phyloP scores from a whole-genome alignment of 2,888 invertebrate species.

The Emmelina monodactyla region DNA sequence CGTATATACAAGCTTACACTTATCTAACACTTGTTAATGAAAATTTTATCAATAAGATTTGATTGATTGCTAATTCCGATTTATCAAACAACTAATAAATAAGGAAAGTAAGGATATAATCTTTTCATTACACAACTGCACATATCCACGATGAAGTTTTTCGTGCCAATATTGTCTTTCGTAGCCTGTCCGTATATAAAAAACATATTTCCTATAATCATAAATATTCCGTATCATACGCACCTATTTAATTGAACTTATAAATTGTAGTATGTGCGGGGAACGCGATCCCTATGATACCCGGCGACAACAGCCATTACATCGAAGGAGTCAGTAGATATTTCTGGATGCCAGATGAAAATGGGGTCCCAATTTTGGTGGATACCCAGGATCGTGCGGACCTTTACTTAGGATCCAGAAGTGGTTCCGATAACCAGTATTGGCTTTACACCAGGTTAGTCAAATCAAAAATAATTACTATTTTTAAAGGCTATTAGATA shows the following conservation, averaged over 20 bases:
- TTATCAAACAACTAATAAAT: too few species aligned
- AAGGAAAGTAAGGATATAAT: too few species aligned
- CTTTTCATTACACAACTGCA: too few species aligned
- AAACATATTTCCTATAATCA: neutral
- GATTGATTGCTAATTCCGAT: too few species aligned
- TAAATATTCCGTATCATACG: neutral
- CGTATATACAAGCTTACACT: too few species aligned
- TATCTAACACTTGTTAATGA: too few species aligned
- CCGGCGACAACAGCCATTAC: conserved; percentile 50
- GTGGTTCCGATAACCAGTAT: conserved; percentile 39
- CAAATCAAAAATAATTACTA: neutral
- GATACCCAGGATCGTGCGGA: conserved; percentile 33
- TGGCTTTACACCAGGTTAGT: conserved; percentile 37
- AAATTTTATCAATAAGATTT: too few species aligned
- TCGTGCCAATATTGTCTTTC: too few species aligned
- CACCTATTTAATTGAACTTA: neutral
- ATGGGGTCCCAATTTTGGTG: conserved; percentile 34
- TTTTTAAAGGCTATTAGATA: neutral
- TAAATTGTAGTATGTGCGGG: conserved; percentile 30
- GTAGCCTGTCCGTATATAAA: too few species aligned
- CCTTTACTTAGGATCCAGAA: conserved; percentile 21
- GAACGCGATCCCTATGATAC: conserved; percentile 27
- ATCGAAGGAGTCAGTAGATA: conserved; percentile 48
- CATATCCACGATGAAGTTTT: too few species aligned
- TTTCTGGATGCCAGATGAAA: conserved; percentile 52